Evolutionary conservation across 2,113 vertebrate species (phyloP).

Genomic region (Melanostigma gelatinosum): DNA sequence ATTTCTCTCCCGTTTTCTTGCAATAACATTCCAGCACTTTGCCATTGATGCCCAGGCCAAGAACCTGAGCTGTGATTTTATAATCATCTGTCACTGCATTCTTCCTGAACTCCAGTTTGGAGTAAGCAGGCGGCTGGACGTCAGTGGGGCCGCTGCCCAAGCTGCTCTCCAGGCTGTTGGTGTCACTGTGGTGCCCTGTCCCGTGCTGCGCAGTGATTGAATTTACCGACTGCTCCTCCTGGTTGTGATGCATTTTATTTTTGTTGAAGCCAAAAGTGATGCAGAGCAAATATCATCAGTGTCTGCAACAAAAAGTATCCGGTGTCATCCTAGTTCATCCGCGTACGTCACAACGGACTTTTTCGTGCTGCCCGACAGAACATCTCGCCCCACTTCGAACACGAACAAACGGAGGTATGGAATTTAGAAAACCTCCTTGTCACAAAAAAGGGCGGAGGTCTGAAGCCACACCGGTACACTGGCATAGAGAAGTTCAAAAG

Average conservation of each 20-base stretch:
- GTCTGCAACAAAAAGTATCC: background rate
- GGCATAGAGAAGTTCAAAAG: background rate
- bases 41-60: constrained; percentile 76
- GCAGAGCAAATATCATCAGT: constrained; percentile 28
- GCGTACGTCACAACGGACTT: constrained; percentile 2
- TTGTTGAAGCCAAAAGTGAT: background rate
- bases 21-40: constrained; percentile 77
- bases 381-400: constrained; percentile 13
- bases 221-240: constrained; percentile 46
- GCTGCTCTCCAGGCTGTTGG: constrained; percentile 34
- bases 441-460: constrained; percentile 50
- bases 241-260: constrained; percentile 54
- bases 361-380: background rate
- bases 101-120: constrained; percentile 60
- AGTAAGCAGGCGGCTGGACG: constrained; percentile 47
- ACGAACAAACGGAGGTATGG: background rate
- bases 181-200: constrained; percentile 35
- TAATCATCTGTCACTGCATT: constrained; percentile 75
- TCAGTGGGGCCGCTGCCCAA: constrained; percentile 32
- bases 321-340: constrained; percentile 28
- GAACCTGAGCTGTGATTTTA: constrained; percentile 71
- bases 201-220: constrained; percentile 35
- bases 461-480: background rate
- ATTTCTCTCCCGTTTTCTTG: constrained; percentile 73
- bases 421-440: constrained; percentile 2